Evolutionary conservation across 2,888 invertebrate genomes (phyloP).

Genomic region (Eupithecia insigniata): DNA sequence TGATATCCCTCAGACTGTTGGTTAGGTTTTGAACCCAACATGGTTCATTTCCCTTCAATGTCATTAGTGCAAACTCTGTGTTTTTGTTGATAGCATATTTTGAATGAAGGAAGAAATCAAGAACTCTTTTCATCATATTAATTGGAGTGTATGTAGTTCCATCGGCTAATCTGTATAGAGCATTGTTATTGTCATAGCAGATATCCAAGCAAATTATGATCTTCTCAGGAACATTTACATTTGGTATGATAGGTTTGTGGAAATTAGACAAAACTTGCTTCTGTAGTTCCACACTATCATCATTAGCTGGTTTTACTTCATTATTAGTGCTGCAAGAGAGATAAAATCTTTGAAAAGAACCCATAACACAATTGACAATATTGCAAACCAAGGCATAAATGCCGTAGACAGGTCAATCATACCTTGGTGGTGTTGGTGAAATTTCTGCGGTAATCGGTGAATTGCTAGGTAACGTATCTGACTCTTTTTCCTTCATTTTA

Average conservation of each 20-base stretch:
- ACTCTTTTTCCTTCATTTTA: not conserved
- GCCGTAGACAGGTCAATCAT: not conserved
- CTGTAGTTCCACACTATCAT: constrained; percentile 57
- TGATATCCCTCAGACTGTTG: constrained; percentile 83
- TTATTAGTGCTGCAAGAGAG: constrained; percentile 20
- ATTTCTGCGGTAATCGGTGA: constrained; percentile 10
- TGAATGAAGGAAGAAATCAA: constrained; percentile 86
- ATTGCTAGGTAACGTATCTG: constrained; percentile 24
- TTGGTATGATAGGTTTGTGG: constrained; percentile 76
- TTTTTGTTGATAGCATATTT: constrained; percentile 85
- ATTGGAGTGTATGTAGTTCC: constrained; percentile 83
- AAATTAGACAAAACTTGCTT: constrained; percentile 74
- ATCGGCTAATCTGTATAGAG: constrained; percentile 80
- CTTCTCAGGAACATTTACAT: constrained; percentile 85
- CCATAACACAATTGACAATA: too few relatives aligned
- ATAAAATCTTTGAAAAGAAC: not conserved
- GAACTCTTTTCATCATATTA: constrained; percentile 85
- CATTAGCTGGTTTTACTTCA: constrained; percentile 33
- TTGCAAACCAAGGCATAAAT: too few relatives aligned
- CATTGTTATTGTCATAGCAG: constrained; percentile 82
- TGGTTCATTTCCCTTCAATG: constrained; percentile 80
- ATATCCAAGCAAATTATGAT: constrained; percentile 87
- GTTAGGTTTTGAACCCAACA: constrained; percentile 86
- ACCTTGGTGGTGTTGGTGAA: constrained; percentile 17
- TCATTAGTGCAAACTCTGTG: constrained; percentile 86